phyloP scores from a whole-genome alignment of 2,113 vertebrate species.

The Brachypteracias leptosomus region DNA sequence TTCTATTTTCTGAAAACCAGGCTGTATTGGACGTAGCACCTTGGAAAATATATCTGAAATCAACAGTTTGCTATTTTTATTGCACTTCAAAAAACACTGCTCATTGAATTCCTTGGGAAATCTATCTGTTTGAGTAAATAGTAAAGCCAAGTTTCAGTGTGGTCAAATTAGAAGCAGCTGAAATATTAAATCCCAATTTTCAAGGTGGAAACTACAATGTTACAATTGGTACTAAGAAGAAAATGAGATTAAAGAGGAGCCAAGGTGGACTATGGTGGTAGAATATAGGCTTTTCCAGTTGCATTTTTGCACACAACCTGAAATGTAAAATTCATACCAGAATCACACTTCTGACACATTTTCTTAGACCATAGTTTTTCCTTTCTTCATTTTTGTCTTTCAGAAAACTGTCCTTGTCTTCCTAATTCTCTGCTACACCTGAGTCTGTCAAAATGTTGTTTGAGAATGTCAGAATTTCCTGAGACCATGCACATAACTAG shows the following conservation, averaged over 20 bases:
- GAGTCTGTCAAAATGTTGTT: background rate
- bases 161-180: slow-evolving; percentile 51
- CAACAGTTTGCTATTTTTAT: background rate
- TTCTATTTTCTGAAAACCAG: background rate
- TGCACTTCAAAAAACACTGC: background rate
- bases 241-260: background rate
- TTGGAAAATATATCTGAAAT: slow-evolving; percentile 39
- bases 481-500: background rate
- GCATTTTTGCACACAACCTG: background rate
- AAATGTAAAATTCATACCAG: background rate
- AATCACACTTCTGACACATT: background rate
- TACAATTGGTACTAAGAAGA: background rate
- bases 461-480: background rate
- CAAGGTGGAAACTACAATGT: background rate
- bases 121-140: background rate
- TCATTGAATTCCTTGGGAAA: background rate
- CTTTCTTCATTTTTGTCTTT: background rate
- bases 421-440: background rate
- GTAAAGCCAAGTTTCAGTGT: slow-evolving; percentile 11
- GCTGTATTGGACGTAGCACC: background rate
- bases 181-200: slow-evolving; percentile 9
- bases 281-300: background rate
- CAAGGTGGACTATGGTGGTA: background rate
- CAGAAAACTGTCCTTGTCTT: background rate
- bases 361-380: background rate